Percentiles rank a stretch among this genome's conserved stretches.
Evolutionary conservation across 2,797 vertebrate genomes (phyloP).

Genomic region (Poeciliopsis presidionis): DNA sequence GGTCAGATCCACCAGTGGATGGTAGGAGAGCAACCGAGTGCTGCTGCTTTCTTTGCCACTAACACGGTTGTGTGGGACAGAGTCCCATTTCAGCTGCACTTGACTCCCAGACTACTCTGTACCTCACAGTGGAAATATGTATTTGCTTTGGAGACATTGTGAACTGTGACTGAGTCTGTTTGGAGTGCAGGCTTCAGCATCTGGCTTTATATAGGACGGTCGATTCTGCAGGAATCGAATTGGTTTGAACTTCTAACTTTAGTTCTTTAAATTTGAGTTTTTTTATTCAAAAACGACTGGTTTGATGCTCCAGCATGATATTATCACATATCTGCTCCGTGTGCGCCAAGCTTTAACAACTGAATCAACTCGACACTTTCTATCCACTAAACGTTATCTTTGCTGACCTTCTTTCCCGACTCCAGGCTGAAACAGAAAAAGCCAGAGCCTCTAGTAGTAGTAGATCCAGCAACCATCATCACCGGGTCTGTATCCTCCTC

Average conservation of each 20-base stretch:
- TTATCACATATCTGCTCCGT: constrained; percentile 44
- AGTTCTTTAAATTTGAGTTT: constrained; percentile 21
- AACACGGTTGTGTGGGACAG: constrained; percentile 61
- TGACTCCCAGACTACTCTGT: constrained; percentile 52
- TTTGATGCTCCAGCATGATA: constrained; percentile 5
- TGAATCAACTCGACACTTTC: constrained; percentile 26
- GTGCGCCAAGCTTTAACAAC: constrained; percentile 46
- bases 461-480: constrained; percentile 82
- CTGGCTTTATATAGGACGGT: constrained; percentile 59
- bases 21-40: constrained; percentile 85
- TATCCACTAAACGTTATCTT: constrained; percentile 39
- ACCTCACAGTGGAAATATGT: constrained; percentile 68
- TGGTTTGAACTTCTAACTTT: constrained; percentile 36
- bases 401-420: constrained; percentile 72
- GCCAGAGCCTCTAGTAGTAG: constrained; percentile 85
- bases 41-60: constrained; percentile 57
- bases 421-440: constrained; percentile 93
- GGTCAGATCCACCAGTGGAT: constrained; percentile 99
- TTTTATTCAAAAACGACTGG: constrained; percentile 16
- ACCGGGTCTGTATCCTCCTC: constrained; percentile 88
- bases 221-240: constrained; percentile 40
- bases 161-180: constrained; percentile 61
- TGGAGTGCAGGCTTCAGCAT: constrained; percentile 47
- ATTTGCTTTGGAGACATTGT: constrained; percentile 72
- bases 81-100: constrained; percentile 45